Evolutionary conservation across 2,888 invertebrate species (phyloP), one percentile per base, ranked within the genome.

Genomic region (Mechanitis messenoides): DNA sequence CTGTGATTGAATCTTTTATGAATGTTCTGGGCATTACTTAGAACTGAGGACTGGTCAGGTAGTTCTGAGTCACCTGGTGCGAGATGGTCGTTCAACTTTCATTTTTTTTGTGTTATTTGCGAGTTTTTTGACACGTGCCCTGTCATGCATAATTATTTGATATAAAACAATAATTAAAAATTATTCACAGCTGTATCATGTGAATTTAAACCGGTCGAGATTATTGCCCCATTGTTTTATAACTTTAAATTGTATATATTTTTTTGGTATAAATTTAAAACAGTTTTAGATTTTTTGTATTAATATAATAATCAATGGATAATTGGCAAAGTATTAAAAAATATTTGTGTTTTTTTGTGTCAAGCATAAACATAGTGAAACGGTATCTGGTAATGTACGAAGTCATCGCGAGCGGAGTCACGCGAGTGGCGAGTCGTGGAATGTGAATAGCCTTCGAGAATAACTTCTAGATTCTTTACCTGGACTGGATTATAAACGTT

Each of bases 21-120:
- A 54, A 60, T 61, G 61, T 58, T 53, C 45, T 53, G 60, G 55
- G 47, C 56, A 66, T 66, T 65, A 68, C 67, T 66, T 47, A 72
- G 73, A 72, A 74, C 72, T 71, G 69, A 76, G 76, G 70, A 60
- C 73, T 74, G 74, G 80, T 80, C 85, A 85, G 87, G 87, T 87
- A 62, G 58, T 58, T 53, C 80, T 87, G 86, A 87, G 78, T 87
- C 86, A 87, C 80, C 80, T 56, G 81, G 71, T 70, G 71, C 71
- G 70, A 71, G 71, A 31, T 85, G 87, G 87, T 83, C 87, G 81
- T 87, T 87, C 87, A 88, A 87, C 87, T 84, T 84, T 75, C 80
- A 75, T 85, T 80, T 83, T 82, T 81, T 84, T 81, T 83, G 79
- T 83, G 82, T 81, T 83, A 81, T 78, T 79, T 77, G 76, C 72